Conservation (phyloP, 2,797 vertebrate species). For the Siniperca undulata region DNA sequence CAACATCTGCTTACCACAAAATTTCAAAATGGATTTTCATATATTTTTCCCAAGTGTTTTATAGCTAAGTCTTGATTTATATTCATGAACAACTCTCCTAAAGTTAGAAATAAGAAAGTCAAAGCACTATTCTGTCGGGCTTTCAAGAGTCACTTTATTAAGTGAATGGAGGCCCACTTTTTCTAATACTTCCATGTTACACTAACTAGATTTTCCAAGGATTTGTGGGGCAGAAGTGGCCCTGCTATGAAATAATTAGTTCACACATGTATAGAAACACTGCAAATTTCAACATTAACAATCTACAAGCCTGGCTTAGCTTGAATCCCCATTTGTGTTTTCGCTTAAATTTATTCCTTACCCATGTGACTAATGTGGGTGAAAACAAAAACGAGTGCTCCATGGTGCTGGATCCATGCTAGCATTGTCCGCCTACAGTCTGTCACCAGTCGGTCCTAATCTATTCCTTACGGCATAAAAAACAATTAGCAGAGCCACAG, state of each 20-base stretch:
- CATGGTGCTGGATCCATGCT: slow-evolving; percentile 54
- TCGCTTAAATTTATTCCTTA: slow-evolving; percentile 56
- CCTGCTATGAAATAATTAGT: slow-evolving; percentile 46
- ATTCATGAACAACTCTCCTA: slow-evolving; percentile 38
- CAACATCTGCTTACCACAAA: slow-evolving; percentile 58
- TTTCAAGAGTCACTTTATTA: slow-evolving; percentile 35
- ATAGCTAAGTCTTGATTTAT: slow-evolving; percentile 48
- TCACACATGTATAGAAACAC: slow-evolving; percentile 42
- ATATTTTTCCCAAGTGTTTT: slow-evolving; percentile 40
- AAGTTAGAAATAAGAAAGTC: slow-evolving; percentile 50
- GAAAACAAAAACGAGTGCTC: slow-evolving; percentile 64
- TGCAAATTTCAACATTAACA: slow-evolving; percentile 21
- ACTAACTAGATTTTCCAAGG: slow-evolving; percentile 20
- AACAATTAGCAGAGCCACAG: slow-evolving; percentile 63
- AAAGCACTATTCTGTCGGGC: slow-evolving; percentile 22
- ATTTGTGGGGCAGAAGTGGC: slow-evolving; percentile 25
- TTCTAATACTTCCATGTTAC: slow-evolving; percentile 12
- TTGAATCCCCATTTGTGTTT: slow-evolving; percentile 54
- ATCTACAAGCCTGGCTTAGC: slow-evolving; percentile 35
- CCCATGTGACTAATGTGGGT: slow-evolving; percentile 70
- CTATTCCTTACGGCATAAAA: slow-evolving; percentile 63
- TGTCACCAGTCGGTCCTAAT: slow-evolving; percentile 69
- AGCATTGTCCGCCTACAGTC: slow-evolving; percentile 75
- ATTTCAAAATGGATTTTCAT: slow-evolving; percentile 46
- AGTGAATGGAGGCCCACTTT: slow-evolving; percentile 29